Base-by-base conservation (phyloP, 1,140 invertebrate species). In the Heliconius melpomene region DNA sequence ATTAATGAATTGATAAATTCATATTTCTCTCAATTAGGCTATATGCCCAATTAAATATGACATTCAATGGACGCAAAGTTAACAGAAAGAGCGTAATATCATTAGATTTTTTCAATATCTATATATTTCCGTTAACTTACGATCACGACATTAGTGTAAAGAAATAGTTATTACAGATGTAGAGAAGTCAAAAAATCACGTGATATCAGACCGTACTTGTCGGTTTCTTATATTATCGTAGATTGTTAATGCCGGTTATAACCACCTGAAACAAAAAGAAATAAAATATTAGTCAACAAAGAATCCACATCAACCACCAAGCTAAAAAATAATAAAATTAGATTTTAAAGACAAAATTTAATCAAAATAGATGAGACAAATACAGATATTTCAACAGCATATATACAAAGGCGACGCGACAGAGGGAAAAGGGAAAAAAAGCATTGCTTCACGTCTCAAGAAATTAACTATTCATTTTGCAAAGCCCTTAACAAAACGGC, bases 401-500 rank as follows among this genome's bases (percentile, higher is more conserved):
- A 66, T 29, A 66, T 46, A 66, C 23, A 26, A 66, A 9, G 23
- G 9, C 26, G 26, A 29, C 26, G 26, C 13, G 54, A 16, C 9
- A 11, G n/a, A 6, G 3, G 40, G 3, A 11, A 9, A 66, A 66
- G 29, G 57, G 57, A 29, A 66, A 66, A 60, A 26, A 66, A 66
- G 23, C 23, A 66, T 66, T 66, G 9, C 60, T 66, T 26, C n/a
- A 66, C 60, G 60, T 66, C 60, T 66, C 60, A 66, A 66, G 60
- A 66, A 66, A 66, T 66, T 66, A 66, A 66, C 60, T 66, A 66
- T 29, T 66, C 60, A 66, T 66, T 66, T 66, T 66, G 60, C 60
- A 66, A 66, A 66, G 60, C 60, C 23, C 60, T 66, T 66, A 66
- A 66, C 60, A 66, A 66, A 66, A 66, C 60, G n/a, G 23, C 60